Conservation (phyloP, 2,797 vertebrate genomes). For the Pseudochirops cupreus region DNA sequence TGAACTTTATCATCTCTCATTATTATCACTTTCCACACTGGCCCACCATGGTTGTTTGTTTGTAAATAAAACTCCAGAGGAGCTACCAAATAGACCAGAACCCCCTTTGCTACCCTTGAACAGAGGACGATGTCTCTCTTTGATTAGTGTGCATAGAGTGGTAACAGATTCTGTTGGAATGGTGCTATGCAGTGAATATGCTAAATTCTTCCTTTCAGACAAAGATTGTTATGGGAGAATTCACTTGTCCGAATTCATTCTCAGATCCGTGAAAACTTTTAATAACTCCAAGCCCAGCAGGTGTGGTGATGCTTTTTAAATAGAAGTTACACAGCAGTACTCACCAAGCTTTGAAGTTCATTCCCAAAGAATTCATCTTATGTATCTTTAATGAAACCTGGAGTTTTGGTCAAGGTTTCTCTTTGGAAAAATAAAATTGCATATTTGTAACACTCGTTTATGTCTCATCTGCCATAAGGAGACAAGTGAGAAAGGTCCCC, state of each 20-base stretch:
- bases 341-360: conserved; percentile 5
- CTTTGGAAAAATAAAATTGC: background rate
- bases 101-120: background rate
- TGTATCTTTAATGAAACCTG: background rate
- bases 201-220: background rate
- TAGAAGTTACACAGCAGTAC: background rate
- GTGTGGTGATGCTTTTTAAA: background rate
- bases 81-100: background rate
- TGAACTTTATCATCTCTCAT: background rate
- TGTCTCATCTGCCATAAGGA: background rate
- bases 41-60: background rate
- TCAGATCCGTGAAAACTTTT: conserved; percentile 1
- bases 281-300: background rate
- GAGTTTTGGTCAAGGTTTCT: background rate
- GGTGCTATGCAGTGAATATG: background rate
- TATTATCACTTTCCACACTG: background rate
- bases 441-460: background rate
- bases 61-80: background rate
- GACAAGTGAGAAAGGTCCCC: rapidly evolving
- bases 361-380: background rate
- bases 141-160: background rate
- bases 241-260: background rate
- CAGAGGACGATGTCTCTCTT: background rate
- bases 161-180: background rate
- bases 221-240: background rate